Percentiles rank a stretch among this genome's conserved stretches.
These are phyloP conservation scores for Phaethon lepturus DNA, from an alignment of 2,113 vertebrate species.

Conservation along the genomic window DNA sequence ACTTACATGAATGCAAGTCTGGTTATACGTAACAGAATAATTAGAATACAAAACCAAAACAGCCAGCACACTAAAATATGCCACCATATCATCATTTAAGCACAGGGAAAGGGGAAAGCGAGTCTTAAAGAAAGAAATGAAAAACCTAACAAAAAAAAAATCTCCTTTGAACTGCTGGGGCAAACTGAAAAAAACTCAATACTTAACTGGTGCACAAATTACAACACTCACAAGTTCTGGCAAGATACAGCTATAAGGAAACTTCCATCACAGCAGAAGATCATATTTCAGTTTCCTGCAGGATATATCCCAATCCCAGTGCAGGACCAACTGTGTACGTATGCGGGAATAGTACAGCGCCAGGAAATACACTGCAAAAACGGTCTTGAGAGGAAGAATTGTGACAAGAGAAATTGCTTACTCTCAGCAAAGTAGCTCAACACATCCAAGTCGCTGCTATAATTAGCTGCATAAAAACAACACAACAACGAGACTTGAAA, in stretches of 20 bases:
- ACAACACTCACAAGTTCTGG: background rate
- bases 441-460: background rate
- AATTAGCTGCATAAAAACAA: slow-evolving; percentile 8
- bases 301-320: background rate
- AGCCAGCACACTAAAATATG: background rate
- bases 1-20: background rate
- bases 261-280: slow-evolving; percentile 23
- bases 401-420: slow-evolving; percentile 22
- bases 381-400: background rate
- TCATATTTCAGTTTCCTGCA: slow-evolving; percentile 39
- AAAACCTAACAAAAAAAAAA: background rate
- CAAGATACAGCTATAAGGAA: slow-evolving; percentile 31
- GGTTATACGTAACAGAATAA: background rate
- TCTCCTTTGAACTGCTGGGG: background rate
- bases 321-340: background rate
- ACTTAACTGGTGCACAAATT: background rate
- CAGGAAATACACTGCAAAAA: background rate
- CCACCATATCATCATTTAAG: background rate
- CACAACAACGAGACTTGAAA: background rate
- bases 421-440: slow-evolving; percentile 16
- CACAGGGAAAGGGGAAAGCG: background rate
- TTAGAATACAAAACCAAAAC: background rate
- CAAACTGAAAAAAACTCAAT: slow-evolving; percentile 8
- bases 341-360: background rate
- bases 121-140: background rate